These are phyloP conservation scores for Cecidostiba fungosa DNA, from an alignment of 2,888 invertebrate genomes.

Conservation along the genomic window DNA sequence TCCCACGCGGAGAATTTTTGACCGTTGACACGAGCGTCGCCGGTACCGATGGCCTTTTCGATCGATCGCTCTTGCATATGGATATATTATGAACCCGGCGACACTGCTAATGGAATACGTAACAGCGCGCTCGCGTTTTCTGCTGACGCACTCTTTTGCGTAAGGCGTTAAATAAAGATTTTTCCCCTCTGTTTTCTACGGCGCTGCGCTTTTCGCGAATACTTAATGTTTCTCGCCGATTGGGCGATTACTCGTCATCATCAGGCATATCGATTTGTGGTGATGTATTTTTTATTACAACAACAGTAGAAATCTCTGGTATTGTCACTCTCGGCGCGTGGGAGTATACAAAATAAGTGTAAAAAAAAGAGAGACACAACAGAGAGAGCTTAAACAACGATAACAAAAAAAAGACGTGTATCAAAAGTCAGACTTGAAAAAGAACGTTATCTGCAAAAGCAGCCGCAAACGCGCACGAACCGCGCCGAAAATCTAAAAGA, in stretches of 20 bases:
- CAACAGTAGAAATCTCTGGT: neutral
- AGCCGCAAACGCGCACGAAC: neutral
- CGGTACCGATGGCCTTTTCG: neutral
- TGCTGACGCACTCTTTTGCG: slow-evolving; percentile 44
- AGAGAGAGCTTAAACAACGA: too few relatives aligned
- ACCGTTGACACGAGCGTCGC: slow-evolving; percentile 2
- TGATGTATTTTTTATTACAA: too few relatives aligned
- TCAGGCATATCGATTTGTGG: neutral
- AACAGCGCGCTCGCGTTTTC: slow-evolving; percentile 8
- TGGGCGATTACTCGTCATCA: too few relatives aligned
- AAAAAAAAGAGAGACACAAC: too few relatives aligned
- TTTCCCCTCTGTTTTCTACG: neutral
- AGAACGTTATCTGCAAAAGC: neutral
- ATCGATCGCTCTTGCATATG: slow-evolving; percentile 13
- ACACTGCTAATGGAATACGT: slow-evolving; percentile 30
- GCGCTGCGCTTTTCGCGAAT: neutral
- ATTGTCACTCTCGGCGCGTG: too few relatives aligned
- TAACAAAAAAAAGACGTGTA: neutral
- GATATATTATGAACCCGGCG: neutral
- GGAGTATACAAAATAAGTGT: too few relatives aligned
- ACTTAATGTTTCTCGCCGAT: neutral
- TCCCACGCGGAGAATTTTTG: slow-evolving; percentile 13
- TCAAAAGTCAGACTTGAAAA: neutral
- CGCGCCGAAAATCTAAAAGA: neutral
- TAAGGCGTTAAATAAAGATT: slow-evolving; percentile 24